Conservation (phyloP, 1,140 invertebrate genomes). For the Antheraea pernyi region DNA sequence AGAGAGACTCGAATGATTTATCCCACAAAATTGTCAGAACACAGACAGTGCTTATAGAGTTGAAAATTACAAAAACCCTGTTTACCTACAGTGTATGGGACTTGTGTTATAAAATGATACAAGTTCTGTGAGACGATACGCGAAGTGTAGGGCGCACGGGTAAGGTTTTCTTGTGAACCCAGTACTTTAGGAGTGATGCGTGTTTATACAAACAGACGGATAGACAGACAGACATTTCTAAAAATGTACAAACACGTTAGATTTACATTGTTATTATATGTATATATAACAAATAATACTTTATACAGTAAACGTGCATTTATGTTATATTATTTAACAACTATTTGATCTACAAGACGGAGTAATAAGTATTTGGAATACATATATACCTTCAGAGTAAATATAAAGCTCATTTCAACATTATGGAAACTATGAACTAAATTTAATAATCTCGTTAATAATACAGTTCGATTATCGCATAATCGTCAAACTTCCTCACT, state of each 20-base stretch:
- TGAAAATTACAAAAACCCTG: conserved; percentile 4
- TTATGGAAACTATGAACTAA: not conserved
- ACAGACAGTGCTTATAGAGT: not conserved
- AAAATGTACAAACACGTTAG: too few relatives aligned
- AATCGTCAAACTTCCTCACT: not conserved
- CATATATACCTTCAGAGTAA: not conserved
- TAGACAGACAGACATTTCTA: too few relatives aligned
- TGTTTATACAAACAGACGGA: too few relatives aligned
- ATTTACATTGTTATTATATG: too few relatives aligned
- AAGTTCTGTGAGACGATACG: not conserved
- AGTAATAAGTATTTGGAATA: not conserved
- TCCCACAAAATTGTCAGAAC: not conserved
- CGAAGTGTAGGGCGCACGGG: not conserved
- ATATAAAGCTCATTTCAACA: not conserved
- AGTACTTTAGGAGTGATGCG: too few relatives aligned
- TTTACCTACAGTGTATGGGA: not conserved
- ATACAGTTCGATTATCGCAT: not conserved
- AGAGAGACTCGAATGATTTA: not conserved
- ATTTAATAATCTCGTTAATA: not conserved
- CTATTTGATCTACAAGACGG: not conserved
- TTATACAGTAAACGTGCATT: not conserved
- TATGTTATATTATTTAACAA: not conserved
- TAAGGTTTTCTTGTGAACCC: too few relatives aligned
- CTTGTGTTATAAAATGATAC: not conserved
- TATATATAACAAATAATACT: not conserved